Percentiles rank a stretch among this genome's conserved stretches.
phyloP scores from a whole-genome alignment of 2,888 invertebrate species.

The Gymnoscelis rufifasciata region DNA sequence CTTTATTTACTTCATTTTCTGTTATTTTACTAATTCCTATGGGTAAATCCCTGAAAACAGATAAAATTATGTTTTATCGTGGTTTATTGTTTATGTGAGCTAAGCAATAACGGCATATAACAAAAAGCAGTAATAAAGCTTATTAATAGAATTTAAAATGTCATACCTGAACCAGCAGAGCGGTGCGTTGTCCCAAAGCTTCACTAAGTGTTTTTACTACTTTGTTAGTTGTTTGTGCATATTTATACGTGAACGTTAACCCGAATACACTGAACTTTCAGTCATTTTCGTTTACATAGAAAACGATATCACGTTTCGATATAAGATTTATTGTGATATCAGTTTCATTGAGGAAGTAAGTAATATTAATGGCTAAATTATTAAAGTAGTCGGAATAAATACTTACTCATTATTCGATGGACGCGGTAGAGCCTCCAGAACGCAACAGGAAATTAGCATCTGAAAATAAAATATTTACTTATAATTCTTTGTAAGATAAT shows the following conservation, averaged over 20 bases:
- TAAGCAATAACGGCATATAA: conserved; percentile 16
- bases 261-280: neutral
- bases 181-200: conserved; percentile 31
- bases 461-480: conserved; percentile 37
- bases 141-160: conserved; percentile 38
- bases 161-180: conserved; percentile 62
- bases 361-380: neutral
- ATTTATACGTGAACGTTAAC: conserved; percentile 20
- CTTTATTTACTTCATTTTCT: conserved; percentile 29
- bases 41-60: conserved; percentile 43
- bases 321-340: conserved; percentile 5
- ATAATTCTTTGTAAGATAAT: no score
- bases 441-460: conserved; percentile 45
- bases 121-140: conserved; percentile 44
- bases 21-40: conserved; percentile 25
- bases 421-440: conserved; percentile 45
- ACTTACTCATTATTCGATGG: conserved; percentile 61
- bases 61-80: conserved; percentile 15
- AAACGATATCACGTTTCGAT: conserved; percentile 8
- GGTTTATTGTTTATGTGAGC: conserved; percentile 3
- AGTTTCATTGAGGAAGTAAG: conserved; percentile 6
- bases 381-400: neutral
- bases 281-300: neutral
- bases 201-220: conserved; percentile 34
- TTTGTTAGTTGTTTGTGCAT: conserved; percentile 44